Evolutionary conservation across 2,113 vertebrate genomes (phyloP), one percentile per base, ranked within the genome.

Genomic region (Apodemus speciosus): DNA sequence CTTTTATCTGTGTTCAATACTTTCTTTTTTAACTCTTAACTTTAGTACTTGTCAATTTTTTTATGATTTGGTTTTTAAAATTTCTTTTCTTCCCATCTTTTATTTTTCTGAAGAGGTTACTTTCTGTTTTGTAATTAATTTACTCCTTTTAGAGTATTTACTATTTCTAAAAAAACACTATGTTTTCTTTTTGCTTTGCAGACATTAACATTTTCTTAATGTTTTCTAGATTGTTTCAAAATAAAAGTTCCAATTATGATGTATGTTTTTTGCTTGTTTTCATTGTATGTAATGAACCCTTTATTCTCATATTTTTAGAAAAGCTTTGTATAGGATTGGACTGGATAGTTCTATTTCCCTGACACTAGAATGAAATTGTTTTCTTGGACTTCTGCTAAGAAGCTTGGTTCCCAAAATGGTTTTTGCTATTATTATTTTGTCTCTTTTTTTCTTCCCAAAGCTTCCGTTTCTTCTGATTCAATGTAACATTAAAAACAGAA

Each of bases 61-160:
- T 77, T 3, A 32, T 89, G 21, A 84, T 40, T 87, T 94, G 21
- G n/a, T 46, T 85, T 95, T 76, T 13, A 72, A 94, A 91, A 87
- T 40, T 23, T 0, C 32, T 49, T 90, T 21, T 9, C 9, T 46
- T 76, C 85, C 43, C 23, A 40, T 35, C 25, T 79, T 35, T 15
- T 68, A 32, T 80, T 51, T 91, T 69, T 85, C 77, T 88, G 43
- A 85, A 72, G 18, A 11, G 10, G 18, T 51, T 58, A 69, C 43
- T 51, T 68, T 88, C 3, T 89, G 7, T 77, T 85, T 90, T 64
- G 30, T 53, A 51, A 40, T 25, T 83, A 15, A 72, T 77, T 79
- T 73, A 6, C 43, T 92, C 43, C 32, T 43, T 90, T 14, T 75
- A 79, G 27, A 71, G 62, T 79, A 53, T 18, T 3, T 35, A 68